Evolutionary conservation across 35 echinoderm and acorn worm species (phyloP).

Genomic region (Ophioderma brevispina): DNA sequence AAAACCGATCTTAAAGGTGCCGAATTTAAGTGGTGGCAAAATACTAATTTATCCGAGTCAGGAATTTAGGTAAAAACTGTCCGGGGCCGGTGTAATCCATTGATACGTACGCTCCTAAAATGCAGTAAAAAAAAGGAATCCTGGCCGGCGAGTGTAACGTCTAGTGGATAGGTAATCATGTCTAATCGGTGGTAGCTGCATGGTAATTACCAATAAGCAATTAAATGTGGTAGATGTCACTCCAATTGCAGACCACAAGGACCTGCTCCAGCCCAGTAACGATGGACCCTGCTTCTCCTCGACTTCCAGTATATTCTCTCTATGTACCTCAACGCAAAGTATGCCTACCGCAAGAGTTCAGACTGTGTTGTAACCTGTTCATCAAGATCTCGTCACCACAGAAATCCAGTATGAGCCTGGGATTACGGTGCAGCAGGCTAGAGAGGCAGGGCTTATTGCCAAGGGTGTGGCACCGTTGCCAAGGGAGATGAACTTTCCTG

Average conservation of each 20-base stretch:
- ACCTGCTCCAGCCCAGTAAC: constrained; percentile 64
- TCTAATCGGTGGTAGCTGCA: too few relatives aligned
- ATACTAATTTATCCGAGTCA: too few relatives aligned
- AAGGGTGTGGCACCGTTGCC: constrained; percentile 87
- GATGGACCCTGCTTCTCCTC: constrained; percentile 87
- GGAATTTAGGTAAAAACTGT: too few relatives aligned
- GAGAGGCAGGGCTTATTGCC: constrained; percentile 71
- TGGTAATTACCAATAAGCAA: too few relatives aligned
- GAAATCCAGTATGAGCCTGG: constrained; percentile 95
- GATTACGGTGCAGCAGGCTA: constrained; percentile 83
- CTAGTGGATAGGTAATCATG: too few relatives aligned
- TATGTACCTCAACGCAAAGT: constrained; percentile 96
- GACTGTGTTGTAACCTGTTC: constrained; percentile 87
- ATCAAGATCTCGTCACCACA: constrained; percentile 94
- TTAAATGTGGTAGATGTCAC: too few relatives aligned
- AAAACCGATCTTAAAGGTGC: too few relatives aligned
- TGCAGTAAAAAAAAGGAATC: too few relatives aligned
- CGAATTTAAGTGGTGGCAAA: too few relatives aligned
- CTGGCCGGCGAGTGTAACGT: too few relatives aligned
- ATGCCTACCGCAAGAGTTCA: constrained; percentile 81
- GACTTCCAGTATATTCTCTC: constrained; percentile 99
- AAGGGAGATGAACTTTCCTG: constrained; percentile 88
- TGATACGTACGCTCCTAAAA: too few relatives aligned
- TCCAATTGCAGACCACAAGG: constrained; percentile 74
- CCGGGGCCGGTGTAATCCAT: too few relatives aligned